phyloP scores from a whole-genome alignment of 2,888 invertebrate species.

The Eupithecia subumbrata region DNA sequence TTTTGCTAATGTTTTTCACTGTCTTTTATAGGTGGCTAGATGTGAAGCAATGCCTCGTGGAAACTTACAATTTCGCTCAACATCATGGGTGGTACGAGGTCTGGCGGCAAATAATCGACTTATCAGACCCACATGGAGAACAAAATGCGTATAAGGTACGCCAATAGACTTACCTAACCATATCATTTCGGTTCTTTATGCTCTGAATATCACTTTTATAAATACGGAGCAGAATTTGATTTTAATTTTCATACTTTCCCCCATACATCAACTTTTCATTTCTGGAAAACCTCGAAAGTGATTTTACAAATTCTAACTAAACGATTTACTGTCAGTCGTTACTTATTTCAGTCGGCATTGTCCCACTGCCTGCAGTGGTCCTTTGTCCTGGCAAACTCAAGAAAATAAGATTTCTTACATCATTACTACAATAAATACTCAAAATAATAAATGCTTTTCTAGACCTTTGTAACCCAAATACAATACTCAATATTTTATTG shows the following conservation, averaged over 20 bases:
- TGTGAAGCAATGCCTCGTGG: slow-evolving; percentile 88
- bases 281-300: too few relatives aligned
- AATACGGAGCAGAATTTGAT: background rate
- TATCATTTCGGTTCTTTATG: background rate
- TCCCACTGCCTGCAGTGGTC: too few relatives aligned
- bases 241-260: background rate
- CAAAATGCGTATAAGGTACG: slow-evolving; percentile 92
- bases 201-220: background rate
- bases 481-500: too few relatives aligned
- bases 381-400: too few relatives aligned
- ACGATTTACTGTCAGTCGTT: too few relatives aligned
- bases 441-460: too few relatives aligned
- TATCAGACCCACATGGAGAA: slow-evolving; percentile 95
- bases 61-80: slow-evolving; percentile 90
- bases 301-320: too few relatives aligned
- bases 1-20: background rate
- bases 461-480: too few relatives aligned
- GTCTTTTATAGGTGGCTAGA: slow-evolving; percentile 87
- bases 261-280: too few relatives aligned
- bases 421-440: too few relatives aligned
- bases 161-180: background rate
- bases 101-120: slow-evolving; percentile 93
- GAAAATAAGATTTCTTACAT: too few relatives aligned
- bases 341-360: too few relatives aligned
- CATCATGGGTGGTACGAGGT: slow-evolving; percentile 95